phyloP scores from a whole-genome alignment of 1,140 invertebrate genomes.

The Acromyrmex heyeri region DNA sequence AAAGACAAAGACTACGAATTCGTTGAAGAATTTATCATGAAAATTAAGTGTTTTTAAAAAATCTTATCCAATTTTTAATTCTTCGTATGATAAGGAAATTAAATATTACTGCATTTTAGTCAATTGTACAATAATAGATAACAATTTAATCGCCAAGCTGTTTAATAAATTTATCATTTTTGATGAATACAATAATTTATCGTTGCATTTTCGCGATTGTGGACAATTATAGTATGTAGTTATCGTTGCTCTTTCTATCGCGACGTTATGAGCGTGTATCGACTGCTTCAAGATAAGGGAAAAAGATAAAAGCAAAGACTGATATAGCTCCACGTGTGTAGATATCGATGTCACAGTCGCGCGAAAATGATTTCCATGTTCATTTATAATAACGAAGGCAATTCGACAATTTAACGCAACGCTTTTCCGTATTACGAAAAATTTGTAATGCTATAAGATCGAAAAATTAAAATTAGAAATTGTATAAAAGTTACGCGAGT shows the following conservation, averaged over 20 bases:
- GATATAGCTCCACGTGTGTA: background rate
- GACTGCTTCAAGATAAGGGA: conserved; percentile 19
- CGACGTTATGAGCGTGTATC: conserved; percentile 8
- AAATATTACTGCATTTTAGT: background rate
- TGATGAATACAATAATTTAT: background rate
- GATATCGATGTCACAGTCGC: background rate
- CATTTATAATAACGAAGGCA: background rate
- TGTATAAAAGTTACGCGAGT: background rate
- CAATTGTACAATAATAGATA: background rate
- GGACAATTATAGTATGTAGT: background rate
- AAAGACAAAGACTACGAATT: background rate
- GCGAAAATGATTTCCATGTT: conserved; percentile 2
- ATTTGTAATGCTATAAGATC: background rate
- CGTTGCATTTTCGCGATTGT: background rate
- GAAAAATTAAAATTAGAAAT: background rate
- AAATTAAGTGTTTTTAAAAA: background rate
- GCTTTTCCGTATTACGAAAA: too few species aligned
- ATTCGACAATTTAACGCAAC: background rate
- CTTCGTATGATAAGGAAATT: background rate
- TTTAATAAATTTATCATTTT: background rate
- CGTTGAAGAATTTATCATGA: background rate
- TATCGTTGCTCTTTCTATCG: conserved; percentile 26
- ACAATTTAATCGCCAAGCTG: background rate
- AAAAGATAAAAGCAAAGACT: background rate
- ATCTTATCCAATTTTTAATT: background rate